Conservation (phyloP, 1,140 invertebrate species). For the Cardiocondyla obscurior region DNA sequence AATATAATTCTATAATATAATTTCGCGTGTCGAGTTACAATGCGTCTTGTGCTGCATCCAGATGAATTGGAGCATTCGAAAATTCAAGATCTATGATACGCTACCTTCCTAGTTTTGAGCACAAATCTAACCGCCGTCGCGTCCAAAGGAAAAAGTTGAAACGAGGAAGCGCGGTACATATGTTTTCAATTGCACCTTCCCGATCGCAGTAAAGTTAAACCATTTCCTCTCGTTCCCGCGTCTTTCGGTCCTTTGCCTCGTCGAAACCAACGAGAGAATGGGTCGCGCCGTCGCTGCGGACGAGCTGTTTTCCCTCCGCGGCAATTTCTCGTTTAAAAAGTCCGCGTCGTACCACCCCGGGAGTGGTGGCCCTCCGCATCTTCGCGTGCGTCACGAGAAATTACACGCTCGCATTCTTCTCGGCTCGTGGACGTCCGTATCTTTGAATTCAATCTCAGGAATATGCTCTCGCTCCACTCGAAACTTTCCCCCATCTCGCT, state of each 20-base stretch:
- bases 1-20: background rate
- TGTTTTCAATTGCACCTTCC: conserved; percentile 5
- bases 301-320: conserved; percentile 26
- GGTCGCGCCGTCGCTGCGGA: background rate
- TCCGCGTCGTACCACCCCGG: conserved; percentile 26
- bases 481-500: conserved; percentile 54
- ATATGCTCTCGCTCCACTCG: conserved; percentile 38
- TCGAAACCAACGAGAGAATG: background rate
- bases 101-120: too few relatives aligned
- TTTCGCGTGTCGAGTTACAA: background rate
- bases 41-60: background rate
- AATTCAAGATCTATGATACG: background rate
- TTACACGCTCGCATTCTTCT: conserved; percentile 59
- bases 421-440: conserved; percentile 42
- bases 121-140: background rate
- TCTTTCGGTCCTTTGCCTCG: background rate
- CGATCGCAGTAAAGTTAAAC: conserved; percentile 19
- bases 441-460: conserved; percentile 61
- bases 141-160: background rate
- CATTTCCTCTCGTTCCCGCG: too few relatives aligned
- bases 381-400: conserved; percentile 48
- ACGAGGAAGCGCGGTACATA: conserved; percentile 18
- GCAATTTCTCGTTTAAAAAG: conserved; percentile 47
- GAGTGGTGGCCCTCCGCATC: background rate
- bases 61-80: background rate